Evolutionary conservation across 1,140 invertebrate genomes (phyloP), one percentile per base, ranked within the genome.

Genomic region (Palaemon carinicauda): DNA sequence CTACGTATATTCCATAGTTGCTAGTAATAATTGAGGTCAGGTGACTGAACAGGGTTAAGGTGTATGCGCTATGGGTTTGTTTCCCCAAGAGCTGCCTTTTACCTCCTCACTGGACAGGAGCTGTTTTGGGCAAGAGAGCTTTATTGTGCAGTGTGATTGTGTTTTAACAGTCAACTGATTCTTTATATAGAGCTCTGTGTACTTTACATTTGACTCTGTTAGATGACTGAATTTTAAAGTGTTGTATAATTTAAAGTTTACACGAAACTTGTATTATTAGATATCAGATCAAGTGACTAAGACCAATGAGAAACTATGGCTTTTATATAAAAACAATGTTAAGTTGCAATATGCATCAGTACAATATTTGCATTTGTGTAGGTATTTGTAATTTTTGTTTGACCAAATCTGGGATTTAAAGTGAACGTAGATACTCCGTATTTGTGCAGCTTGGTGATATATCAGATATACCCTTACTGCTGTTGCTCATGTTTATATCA

Each of bases 151-250:
- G 81, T 29, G 29, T 83, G 81, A 77, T 83, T 83, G 81, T 83
- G 81, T 83, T 83, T 53, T 83, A 83, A 73, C 81, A 83, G 81
- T 83, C 81, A 83, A 54, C 56, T 56, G 53, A 31, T 75, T 52
- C 33, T 73, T 75, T 77, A 56, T 73, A 74, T 54, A 73, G 65
- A 69, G 65, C 65, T 69, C 29, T 69, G 24, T 69, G 29, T 69
- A 29, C 29, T 69, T 24, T 69, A 27, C 24, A 69, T 31, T 69
- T 69, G 10, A 24, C 10, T 69, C 4, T 69, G 3, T 27, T 69
- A 27, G 29, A 27, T 60, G 24, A 41, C 41, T 41, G 41, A 12
- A 60, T 60, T 14, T 60, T 29, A 77, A 52, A 54, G 17, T 41
- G 41, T 41, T 41, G 41, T 41, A 41, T 12, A 41, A 41, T 41